Percentiles rank a stretch among this genome's conserved stretches.
Evolutionary conservation across 2,888 invertebrate genomes (phyloP).

Genomic region (Drosophila anomelani): DNA sequence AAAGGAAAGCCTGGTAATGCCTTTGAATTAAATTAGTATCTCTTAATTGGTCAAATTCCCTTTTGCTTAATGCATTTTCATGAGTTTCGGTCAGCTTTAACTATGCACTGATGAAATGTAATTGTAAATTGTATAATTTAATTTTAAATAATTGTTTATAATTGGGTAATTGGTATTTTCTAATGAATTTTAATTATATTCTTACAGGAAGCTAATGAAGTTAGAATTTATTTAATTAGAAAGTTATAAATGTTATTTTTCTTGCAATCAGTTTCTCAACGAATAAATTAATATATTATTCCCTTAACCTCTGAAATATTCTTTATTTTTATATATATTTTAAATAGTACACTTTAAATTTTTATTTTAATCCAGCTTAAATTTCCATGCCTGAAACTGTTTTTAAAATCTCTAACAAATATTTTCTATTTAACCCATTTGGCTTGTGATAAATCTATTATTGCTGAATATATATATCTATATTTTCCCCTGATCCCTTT

Average conservation of each 20-base stretch:
- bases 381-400: neutral
- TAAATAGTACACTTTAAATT: too few relatives aligned
- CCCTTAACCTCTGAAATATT: too few relatives aligned
- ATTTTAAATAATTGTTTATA: neutral
- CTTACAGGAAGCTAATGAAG: neutral
- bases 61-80: neutral
- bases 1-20: neutral
- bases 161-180: neutral
- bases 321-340: too few relatives aligned
- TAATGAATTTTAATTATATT: neutral
- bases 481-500: neutral
- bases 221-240: neutral
- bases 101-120: neutral
- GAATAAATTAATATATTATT: too few relatives aligned
- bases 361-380: too few relatives aligned
- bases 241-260: neutral
- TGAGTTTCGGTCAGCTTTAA: neutral
- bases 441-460: slow-evolving; percentile 7
- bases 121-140: neutral
- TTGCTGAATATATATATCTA: neutral
- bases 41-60: neutral
- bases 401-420: neutral
- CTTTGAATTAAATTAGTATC: slow-evolving; percentile 1
- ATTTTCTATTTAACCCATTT: slow-evolving; percentile 2
- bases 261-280: too few relatives aligned